Evolutionary conservation across 2,797 vertebrate genomes (phyloP).

Genomic region (Masticophis lateralis): DNA sequence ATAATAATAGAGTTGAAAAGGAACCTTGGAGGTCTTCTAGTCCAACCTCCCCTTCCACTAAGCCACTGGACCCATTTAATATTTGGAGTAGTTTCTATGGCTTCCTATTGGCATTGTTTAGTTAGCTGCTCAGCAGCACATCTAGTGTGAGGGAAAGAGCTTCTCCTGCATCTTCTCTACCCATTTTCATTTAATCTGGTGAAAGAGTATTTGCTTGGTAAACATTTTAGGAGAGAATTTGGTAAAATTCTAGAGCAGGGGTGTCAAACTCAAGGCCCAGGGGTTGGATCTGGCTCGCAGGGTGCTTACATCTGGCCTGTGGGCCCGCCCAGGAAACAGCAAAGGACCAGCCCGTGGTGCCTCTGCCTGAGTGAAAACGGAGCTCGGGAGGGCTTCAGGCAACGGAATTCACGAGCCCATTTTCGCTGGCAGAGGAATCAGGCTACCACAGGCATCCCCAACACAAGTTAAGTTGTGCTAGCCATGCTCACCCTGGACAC

Average conservation of each 20-base stretch:
- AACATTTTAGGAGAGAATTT: not conserved
- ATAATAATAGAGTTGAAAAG: not conserved
- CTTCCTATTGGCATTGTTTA: not conserved
- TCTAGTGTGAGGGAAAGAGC: not conserved
- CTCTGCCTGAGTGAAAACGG: no score
- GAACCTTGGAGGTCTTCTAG: not conserved
- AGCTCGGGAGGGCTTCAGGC: no score
- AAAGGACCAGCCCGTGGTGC: no score
- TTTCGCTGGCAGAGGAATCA: no score
- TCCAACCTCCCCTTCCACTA: not conserved
- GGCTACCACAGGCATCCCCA: no score
- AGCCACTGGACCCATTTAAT: not conserved
- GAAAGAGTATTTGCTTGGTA: not conserved
- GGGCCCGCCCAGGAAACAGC: no score
- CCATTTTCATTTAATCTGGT: not conserved
- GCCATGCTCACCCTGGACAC: no score
- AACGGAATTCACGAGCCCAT: no score
- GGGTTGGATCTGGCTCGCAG: no score
- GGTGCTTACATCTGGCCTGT: no score
- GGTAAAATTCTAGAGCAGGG: not conserved
- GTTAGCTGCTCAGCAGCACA: not conserved
- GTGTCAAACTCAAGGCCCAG: no score
- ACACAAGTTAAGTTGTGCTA: no score
- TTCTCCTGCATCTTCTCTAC: not conserved
- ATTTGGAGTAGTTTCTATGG: not conserved